Percentiles rank a stretch among this genome's conserved stretches.
phyloP scores from a whole-genome alignment of 2,113 vertebrate genomes.

The Phyllostomus hastatus region DNA sequence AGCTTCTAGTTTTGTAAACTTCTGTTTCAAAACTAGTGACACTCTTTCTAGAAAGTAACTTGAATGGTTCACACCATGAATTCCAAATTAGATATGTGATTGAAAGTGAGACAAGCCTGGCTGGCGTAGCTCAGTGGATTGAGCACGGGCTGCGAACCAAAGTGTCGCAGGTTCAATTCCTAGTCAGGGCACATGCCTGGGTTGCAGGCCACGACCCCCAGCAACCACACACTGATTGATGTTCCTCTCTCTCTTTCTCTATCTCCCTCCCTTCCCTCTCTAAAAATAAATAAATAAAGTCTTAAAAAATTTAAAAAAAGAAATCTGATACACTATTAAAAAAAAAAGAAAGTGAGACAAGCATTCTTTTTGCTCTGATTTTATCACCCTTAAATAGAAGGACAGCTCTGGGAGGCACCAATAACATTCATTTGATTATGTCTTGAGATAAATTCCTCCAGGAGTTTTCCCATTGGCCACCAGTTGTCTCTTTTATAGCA shows the following conservation, averaged over 20 bases:
- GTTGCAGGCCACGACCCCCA: no score
- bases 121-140: no score
- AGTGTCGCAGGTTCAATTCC: no score
- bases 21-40: background rate
- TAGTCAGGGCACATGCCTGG: no score
- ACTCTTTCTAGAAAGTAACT: conserved; percentile 30
- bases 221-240: no score
- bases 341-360: no score
- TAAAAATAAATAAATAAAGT: no score
- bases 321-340: no score
- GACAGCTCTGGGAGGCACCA: background rate
- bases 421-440: background rate
- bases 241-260: no score
- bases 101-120: background rate
- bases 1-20: background rate
- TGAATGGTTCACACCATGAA: background rate
- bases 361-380: background rate
- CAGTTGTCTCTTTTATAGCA: conserved; percentile 72
- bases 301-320: no score
- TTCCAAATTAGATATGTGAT: background rate
- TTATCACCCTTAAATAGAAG: accelerated
- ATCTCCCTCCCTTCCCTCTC: no score
- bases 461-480: conserved; percentile 49
- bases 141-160: no score
- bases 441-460: background rate